Conservation (phyloP, 2,888 invertebrate genomes). For the Parthenolecanium corni region DNA sequence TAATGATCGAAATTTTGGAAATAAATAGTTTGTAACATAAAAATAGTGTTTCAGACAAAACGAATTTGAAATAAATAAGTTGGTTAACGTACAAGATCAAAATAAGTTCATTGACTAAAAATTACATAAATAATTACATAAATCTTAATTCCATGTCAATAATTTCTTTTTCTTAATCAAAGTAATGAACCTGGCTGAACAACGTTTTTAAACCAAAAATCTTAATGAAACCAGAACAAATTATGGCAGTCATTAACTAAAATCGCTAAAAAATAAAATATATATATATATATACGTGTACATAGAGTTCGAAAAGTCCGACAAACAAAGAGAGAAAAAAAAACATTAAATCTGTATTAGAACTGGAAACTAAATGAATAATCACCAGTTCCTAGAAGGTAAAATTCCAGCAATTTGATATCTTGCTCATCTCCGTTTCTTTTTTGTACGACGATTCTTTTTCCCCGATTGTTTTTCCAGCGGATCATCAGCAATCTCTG, state of each 20-base stretch:
- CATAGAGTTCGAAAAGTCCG: background rate
- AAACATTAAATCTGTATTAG: background rate
- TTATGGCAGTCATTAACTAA: background rate
- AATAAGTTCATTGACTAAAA: background rate
- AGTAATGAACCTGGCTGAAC: background rate
- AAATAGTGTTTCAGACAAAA: background rate
- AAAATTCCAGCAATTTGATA: background rate
- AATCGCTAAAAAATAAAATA: background rate
- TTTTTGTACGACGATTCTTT: constrained; percentile 19
- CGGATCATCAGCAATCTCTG: constrained; percentile 9
- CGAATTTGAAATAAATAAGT: background rate
- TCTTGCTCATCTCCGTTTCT: constrained; percentile 19
- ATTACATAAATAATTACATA: no score
- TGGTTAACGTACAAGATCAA: background rate
- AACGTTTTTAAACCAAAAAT: background rate
- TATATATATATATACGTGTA: no score
- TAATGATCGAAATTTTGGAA: background rate
- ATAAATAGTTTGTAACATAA: constrained; percentile 1
- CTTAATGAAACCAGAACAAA: background rate
- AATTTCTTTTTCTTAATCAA: background rate
- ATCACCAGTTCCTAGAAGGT: background rate
- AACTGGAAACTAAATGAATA: background rate
- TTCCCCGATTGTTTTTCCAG: background rate
- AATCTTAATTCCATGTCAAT: background rate
- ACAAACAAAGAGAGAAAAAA: background rate